Evolutionary conservation across 2,113 vertebrate genomes (phyloP), one percentile per base, ranked within the genome.

Genomic region (Chaetodon trifascialis): DNA sequence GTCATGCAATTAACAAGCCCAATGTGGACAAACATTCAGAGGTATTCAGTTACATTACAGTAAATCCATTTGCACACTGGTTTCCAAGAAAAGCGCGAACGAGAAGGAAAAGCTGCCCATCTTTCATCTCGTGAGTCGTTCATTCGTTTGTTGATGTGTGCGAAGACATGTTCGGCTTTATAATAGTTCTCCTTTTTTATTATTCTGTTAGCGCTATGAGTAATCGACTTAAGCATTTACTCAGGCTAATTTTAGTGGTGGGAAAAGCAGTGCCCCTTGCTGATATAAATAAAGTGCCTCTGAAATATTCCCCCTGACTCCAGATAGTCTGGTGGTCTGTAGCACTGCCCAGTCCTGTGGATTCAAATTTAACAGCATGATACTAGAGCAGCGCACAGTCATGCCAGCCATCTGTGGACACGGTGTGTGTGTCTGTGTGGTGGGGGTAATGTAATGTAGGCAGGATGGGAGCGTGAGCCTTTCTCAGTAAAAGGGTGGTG

Each of bases 221-320:
- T 90, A 93, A 94, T 95, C 90, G 66, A 83, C 93, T 91, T 94
- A 94, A 95, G 91, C 92, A 94, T 96, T 95, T 95, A 92, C 87
- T 82, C 76, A 1, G 75, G 84, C 95, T 97, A 97, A 96, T 96
- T 96, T 95, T 97, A 96, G 90, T 90, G 85, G 92, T 89, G 83
- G 79, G 91, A 94, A 95, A 96, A 95, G 83, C 82, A 68, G 83
- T 85, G 88, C 81, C 89, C 75, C 91, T 94, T 94, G 94, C 89
- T 82, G 92, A 96, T 98, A 98, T 97, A 98, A 99, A 98, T 99
- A 97, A 97, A 96, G 94, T 94, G 91, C 93, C 95, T 96, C 95
- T 90, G 94, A 98, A 98, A 97, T 99, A 97, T 96, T 96, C 96
- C 92, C 91, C 92, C 94, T 94, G 97, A 97, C 97, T 99, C 97